These are phyloP conservation scores for Manduca sexta DNA, from an alignment of 1,140 invertebrate genomes.

Conservation along the genomic window DNA sequence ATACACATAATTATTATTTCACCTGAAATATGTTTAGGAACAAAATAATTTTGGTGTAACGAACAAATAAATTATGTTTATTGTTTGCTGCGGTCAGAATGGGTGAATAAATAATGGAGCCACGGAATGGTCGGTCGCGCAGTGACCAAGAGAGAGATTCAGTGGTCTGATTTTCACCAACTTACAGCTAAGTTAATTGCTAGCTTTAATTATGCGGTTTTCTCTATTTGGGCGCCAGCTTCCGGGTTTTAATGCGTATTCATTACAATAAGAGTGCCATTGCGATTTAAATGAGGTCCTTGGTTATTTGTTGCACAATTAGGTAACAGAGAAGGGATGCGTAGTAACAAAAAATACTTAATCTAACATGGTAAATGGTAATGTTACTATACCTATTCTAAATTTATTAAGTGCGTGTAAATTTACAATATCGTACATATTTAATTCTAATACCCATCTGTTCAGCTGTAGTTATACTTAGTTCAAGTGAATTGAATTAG, in stretches of 20 bases:
- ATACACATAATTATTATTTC: too few relatives aligned
- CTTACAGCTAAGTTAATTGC: conserved; percentile 20
- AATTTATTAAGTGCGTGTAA: background rate
- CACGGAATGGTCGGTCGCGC: too few relatives aligned
- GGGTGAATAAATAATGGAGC: too few relatives aligned
- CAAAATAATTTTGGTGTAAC: too few relatives aligned
- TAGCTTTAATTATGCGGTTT: conserved; percentile 16
- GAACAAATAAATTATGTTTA: too few relatives aligned
- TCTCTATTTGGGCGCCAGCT: conserved; percentile 5
- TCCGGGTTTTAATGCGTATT: conserved; percentile 7
- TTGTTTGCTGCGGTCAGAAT: too few relatives aligned
- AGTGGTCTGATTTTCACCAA: background rate
- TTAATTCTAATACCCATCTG: too few relatives aligned
- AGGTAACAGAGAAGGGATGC: background rate
- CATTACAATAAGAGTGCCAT: conserved; percentile 12
- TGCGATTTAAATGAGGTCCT: conserved; percentile 16
- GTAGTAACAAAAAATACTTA: too few relatives aligned
- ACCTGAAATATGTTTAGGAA: too few relatives aligned
- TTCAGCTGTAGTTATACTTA: too few relatives aligned
- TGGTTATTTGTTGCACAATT: conserved; percentile 10
- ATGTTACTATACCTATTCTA: background rate
- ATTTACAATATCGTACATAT: background rate
- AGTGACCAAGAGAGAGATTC: too few relatives aligned
- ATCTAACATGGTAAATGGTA: background rate
- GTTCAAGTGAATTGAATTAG: too few relatives aligned